These are phyloP conservation scores for Montipora efflorescens DNA, from an alignment of 64 coral and sea anemone genomes.

Conservation along the genomic window DNA sequence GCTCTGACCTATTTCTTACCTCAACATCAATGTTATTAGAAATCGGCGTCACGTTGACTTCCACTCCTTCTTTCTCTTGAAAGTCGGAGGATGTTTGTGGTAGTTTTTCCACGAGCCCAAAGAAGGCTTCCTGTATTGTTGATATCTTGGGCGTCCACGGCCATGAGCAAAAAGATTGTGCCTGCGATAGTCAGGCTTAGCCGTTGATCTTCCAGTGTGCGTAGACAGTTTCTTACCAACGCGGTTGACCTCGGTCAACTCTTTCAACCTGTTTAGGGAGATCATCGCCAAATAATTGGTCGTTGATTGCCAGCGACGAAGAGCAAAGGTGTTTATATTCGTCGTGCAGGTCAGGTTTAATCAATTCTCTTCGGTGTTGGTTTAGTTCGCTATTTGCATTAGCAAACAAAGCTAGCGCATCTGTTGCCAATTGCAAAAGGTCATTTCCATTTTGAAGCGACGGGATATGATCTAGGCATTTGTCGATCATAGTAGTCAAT, in stretches of 20 bases:
- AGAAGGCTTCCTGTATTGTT: neutral
- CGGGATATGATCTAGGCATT: neutral
- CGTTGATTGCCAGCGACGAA: too few species aligned
- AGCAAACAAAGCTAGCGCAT: slow-evolving; percentile 7
- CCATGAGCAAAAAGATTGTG: neutral
- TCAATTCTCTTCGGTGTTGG: slow-evolving; percentile 37
- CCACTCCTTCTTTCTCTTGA: too few species aligned
- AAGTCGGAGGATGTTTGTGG: neutral
- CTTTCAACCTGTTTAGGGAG: too few species aligned
- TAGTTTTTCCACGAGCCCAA: slow-evolving; percentile 5
- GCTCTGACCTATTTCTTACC: too few species aligned
- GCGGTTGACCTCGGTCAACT: too few species aligned
- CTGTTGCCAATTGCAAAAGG: slow-evolving; percentile 18
- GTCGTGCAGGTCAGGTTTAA: slow-evolving; percentile 6
- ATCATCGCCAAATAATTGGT: too few species aligned
- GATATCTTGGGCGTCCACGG: too few species aligned
- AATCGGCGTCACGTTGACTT: too few species aligned
- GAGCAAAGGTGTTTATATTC: too few species aligned
- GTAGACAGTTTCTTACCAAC: slow-evolving; percentile 44
- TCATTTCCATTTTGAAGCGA: slow-evolving; percentile 32
- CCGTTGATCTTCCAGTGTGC: slow-evolving; percentile 16
- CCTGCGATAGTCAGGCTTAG: slow-evolving; percentile 2
- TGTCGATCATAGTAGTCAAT: slow-evolving; percentile 5
- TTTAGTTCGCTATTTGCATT: neutral
- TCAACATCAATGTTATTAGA: too few species aligned